Evolutionary conservation across 1,140 invertebrate genomes (phyloP).

Genomic region (Adelges cooleyi): DNA sequence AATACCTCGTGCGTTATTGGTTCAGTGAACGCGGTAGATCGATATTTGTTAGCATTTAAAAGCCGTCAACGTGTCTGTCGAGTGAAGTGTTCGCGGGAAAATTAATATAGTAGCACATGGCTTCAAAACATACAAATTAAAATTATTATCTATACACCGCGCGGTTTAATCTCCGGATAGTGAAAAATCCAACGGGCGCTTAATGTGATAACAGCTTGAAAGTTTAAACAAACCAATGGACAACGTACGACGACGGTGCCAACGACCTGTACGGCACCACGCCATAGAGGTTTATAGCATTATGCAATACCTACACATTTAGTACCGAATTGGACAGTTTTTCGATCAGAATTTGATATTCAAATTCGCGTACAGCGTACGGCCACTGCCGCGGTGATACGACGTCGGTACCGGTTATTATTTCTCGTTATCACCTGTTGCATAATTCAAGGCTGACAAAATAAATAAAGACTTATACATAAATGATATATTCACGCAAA

Average conservation of each 20-base stretch:
- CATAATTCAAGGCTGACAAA: constrained; percentile 12
- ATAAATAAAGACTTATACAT: neutral
- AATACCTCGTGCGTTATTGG: too few relatives aligned
- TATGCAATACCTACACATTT: constrained; percentile 15
- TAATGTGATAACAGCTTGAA: too few relatives aligned
- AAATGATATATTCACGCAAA: neutral
- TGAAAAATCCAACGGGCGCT: too few relatives aligned
- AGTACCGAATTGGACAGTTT: constrained; percentile 2
- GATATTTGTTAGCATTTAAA: too few relatives aligned
- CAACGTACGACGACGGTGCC: neutral
- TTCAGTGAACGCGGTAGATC: too few relatives aligned
- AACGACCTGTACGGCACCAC: neutral
- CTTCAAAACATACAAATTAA: too few relatives aligned
- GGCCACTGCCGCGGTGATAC: neutral
- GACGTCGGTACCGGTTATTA: neutral
- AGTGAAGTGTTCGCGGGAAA: too few relatives aligned
- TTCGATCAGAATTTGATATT: constrained; percentile 13
- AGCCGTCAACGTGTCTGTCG: too few relatives aligned
- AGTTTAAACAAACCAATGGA: neutral
- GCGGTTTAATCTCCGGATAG: too few relatives aligned
- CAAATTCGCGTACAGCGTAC: neutral
- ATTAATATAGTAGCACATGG: too few relatives aligned
- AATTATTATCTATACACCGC: too few relatives aligned
- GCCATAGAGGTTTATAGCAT: neutral
- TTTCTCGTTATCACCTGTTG: constrained; percentile 14